These are phyloP conservation scores for Melanaphis sacchari DNA, from an alignment of 1,140 invertebrate genomes.

Conservation along the genomic window DNA sequence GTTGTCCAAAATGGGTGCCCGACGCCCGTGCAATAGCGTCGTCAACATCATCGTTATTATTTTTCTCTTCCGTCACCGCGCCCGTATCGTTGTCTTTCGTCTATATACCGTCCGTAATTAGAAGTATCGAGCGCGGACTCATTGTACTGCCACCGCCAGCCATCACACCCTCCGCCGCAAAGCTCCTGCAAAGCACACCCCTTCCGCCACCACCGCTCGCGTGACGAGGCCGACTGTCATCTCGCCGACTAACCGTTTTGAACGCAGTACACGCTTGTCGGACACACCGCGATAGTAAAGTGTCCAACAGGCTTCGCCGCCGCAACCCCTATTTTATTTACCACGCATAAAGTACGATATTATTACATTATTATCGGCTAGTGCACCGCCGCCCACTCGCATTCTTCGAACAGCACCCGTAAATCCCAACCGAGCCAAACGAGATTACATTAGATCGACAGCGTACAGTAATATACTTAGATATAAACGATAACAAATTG, in stretches of 20 bases:
- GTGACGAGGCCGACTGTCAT: neutral
- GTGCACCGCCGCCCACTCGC: neutral
- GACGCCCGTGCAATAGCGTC: too few relatives aligned
- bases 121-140: constrained; percentile 20
- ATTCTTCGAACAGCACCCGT: neutral
- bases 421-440: neutral
- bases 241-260: neutral
- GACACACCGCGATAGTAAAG: neutral
- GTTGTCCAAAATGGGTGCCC: too few relatives aligned
- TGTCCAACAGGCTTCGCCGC: neutral
- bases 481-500: neutral
- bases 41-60: neutral
- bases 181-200: neutral
- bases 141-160: neutral
- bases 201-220: too few relatives aligned
- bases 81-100: neutral
- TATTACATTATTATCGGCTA: neutral
- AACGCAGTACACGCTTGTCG: neutral
- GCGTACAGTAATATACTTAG: neutral
- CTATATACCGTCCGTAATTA: neutral
- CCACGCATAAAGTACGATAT: neutral
- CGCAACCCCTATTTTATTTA: neutral
- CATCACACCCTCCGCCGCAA: neutral
- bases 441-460: neutral
- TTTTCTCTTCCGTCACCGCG: neutral